phyloP scores from a whole-genome alignment of 1,140 invertebrate species.

The Rhizoglyphus robini region DNA sequence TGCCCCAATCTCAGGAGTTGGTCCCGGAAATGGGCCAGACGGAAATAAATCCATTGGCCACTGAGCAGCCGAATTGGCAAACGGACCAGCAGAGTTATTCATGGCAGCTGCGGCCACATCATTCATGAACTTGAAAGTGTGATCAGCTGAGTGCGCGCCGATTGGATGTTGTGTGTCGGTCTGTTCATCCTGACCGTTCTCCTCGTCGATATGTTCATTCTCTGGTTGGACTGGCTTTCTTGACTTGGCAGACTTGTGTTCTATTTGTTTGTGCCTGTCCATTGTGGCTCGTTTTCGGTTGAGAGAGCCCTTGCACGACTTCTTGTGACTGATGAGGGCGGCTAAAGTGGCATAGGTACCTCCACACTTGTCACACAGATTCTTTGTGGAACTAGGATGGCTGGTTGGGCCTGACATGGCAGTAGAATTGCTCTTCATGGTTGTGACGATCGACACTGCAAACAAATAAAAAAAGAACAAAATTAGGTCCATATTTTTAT shows the following conservation, averaged over 20 bases:
- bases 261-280: background rate
- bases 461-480: background rate
- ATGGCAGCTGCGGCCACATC: slow-evolving; percentile 3
- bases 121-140: background rate
- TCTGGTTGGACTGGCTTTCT: background rate
- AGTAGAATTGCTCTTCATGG: background rate
- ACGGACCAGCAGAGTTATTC: background rate
- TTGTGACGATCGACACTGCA: background rate
- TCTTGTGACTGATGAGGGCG: slow-evolving; percentile 9
- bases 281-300: background rate
- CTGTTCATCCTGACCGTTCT: too few species aligned
- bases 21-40: background rate
- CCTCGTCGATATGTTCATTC: background rate
- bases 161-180: too few species aligned
- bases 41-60: background rate
- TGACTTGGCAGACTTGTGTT: background rate
- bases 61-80: background rate
- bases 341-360: slow-evolving; percentile 11
- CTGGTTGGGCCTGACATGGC: background rate
- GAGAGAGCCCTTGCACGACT: slow-evolving; percentile 1
- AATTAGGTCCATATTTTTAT: too few species aligned
- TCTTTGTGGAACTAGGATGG: background rate
- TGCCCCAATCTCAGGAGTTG: background rate
- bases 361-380: slow-evolving; percentile 12
- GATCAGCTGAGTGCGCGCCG: too few species aligned